Percentiles rank a stretch among this genome's conserved stretches.
Evolutionary conservation across 2,797 vertebrate genomes (phyloP).

Genomic region (Cryptoprocta ferox): DNA sequence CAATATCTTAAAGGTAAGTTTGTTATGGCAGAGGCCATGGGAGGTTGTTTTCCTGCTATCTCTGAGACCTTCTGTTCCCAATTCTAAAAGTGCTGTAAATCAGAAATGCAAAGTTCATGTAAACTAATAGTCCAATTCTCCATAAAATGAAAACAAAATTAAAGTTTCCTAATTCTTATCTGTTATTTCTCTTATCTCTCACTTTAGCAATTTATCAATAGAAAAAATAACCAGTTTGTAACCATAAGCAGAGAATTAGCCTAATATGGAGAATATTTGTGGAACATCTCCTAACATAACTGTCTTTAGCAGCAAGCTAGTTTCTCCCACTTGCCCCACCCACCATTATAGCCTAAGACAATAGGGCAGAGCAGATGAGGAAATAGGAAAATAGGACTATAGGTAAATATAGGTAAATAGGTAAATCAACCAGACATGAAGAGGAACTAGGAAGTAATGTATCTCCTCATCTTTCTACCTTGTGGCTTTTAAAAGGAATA

Average conservation of each 20-base stretch:
- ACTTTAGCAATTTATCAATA: background rate
- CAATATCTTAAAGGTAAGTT: background rate
- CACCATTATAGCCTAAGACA: background rate
- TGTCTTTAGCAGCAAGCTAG: background rate
- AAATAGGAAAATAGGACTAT: background rate
- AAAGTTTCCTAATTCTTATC: background rate
- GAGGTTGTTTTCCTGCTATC: background rate
- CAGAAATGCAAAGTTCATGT: slow-evolving; percentile 12
- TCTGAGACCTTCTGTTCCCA: background rate
- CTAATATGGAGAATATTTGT: background rate
- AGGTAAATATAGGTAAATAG: no score
- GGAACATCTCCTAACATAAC: background rate
- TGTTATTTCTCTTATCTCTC: background rate
- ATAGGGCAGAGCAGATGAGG: background rate
- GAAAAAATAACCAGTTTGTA: background rate
- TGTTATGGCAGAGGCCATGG: background rate
- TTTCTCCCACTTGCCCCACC: background rate
- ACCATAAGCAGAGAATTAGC: background rate
- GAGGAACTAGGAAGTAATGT: background rate
- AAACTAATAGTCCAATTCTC: background rate
- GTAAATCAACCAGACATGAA: background rate
- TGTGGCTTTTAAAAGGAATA: background rate
- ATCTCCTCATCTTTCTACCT: background rate
- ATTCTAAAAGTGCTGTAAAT: background rate
- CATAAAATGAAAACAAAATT: background rate